Evolutionary conservation across 2,113 vertebrate genomes (phyloP).

Genomic region (Gracilinanus agilis): DNA sequence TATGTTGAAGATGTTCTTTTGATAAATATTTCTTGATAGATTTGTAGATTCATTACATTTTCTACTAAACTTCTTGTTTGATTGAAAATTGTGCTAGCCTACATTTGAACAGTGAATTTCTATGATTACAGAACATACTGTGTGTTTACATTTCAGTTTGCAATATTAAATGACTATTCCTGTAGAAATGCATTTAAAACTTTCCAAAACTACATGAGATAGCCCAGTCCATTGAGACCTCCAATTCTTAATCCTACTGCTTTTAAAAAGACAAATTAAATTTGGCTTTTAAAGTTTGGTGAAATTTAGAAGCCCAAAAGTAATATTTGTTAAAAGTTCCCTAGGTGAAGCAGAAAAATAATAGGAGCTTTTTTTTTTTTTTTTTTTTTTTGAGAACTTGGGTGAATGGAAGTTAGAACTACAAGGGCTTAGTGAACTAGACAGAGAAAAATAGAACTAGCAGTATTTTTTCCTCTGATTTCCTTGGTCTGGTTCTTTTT

Average conservation of each 20-base stretch:
- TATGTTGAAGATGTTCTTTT: constrained; percentile 46
- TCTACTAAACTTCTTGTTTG: constrained; percentile 53
- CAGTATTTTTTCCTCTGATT: too few species aligned
- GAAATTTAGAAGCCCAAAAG: constrained; percentile 1
- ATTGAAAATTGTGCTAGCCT: constrained; percentile 17
- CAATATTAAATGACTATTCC: constrained; percentile 34
- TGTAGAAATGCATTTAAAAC: constrained; percentile 16
- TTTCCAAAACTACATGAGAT: not conserved
- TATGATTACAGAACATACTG: constrained; percentile 55
- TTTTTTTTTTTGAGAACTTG: too few species aligned
- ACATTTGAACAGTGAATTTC: not conserved
- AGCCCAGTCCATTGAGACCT: constrained; percentile 14
- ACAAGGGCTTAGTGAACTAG: too few species aligned
- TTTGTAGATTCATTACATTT: constrained; percentile 54
- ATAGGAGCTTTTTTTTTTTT: too few species aligned
- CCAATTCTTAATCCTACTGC: constrained; percentile 54
- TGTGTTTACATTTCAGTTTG: constrained; percentile 39
- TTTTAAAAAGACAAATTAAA: constrained; percentile 32
- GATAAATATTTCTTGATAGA: constrained; percentile 26
- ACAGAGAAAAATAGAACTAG: too few species aligned
- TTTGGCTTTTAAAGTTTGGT: not conserved
- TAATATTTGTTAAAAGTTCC: not conserved
- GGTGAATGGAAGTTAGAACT: too few species aligned
- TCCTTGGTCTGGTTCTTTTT: too few species aligned
- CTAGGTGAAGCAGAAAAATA: not conserved